These are phyloP conservation scores for Drosophila prostipennis DNA, from an alignment of 2,888 invertebrate species.

Conservation along the genomic window DNA sequence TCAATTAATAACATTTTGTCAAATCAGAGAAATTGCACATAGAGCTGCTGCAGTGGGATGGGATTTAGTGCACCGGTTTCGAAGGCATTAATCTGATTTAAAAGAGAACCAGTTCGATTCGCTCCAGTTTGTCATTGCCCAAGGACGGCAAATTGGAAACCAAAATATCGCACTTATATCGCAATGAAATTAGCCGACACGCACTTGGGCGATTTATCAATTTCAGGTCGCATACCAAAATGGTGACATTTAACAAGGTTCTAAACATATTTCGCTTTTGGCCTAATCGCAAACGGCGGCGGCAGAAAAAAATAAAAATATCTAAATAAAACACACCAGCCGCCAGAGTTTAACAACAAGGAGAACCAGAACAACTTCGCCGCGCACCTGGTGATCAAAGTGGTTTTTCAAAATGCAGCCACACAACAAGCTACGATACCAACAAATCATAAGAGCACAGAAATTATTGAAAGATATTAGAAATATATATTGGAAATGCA, in stretches of 20 bases:
- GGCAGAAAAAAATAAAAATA: constrained; percentile 19
- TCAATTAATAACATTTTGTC: constrained; percentile 81
- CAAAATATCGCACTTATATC: constrained; percentile 28
- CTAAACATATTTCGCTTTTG: constrained; percentile 59
- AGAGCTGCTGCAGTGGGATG: not conserved
- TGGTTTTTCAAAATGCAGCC: constrained; percentile 70
- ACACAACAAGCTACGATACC: constrained; percentile 32
- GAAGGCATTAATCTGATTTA: constrained; percentile 29
- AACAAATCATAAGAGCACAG: constrained; percentile 47
- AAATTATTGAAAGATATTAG: constrained; percentile 33
- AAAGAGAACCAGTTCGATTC: constrained; percentile 51
- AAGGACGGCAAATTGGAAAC: constrained; percentile 67
- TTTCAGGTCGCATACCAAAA: constrained; percentile 70
- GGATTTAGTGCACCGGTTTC: constrained; percentile 20
- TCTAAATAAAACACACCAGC: constrained; percentile 17
- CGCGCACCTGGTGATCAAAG: constrained; percentile 74
- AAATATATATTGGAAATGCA: constrained; percentile 13
- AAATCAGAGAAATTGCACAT: constrained; percentile 70
- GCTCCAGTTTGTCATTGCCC: constrained; percentile 40
- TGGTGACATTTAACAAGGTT: constrained; percentile 77
- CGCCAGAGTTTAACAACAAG: constrained; percentile 55
- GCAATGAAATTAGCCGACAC: constrained; percentile 62
- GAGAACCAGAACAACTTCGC: constrained; percentile 75
- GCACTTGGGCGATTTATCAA: constrained; percentile 74
- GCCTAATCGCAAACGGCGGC: constrained; percentile 47